Conservation (phyloP, 2,113 vertebrate species). For the Nycticorax nycticorax region DNA sequence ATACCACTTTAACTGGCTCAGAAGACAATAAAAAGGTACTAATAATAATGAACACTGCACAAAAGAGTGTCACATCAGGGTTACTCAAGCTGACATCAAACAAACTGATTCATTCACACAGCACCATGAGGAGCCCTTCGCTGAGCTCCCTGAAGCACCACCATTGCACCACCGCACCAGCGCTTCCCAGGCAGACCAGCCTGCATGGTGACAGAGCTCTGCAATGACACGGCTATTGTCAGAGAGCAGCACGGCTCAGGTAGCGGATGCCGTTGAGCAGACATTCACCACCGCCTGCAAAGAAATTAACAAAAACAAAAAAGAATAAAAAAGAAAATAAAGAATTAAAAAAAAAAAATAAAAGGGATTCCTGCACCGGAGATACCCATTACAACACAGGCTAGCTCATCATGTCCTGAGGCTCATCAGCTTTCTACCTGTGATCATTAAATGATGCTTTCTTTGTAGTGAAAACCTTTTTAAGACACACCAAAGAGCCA, state of each 20-base stretch:
- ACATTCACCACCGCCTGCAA: neutral
- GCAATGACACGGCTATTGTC: neutral
- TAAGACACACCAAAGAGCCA: neutral
- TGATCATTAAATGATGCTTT: neutral
- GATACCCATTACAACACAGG: neutral
- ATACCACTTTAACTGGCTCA: neutral
- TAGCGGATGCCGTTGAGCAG: neutral
- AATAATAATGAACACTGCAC: neutral
- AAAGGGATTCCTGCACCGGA: neutral
- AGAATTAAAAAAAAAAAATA: too few species aligned
- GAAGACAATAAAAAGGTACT: neutral
- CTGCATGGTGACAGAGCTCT: neutral
- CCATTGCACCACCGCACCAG: neutral
- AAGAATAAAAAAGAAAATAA: too few species aligned
- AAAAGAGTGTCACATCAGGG: neutral
- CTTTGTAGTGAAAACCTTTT: neutral
- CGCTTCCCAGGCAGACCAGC: neutral
- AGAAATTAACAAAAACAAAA: too few species aligned
- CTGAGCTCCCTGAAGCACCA: neutral
- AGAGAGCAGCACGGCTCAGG: neutral
- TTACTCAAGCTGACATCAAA: neutral
- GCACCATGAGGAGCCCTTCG: accelerated
- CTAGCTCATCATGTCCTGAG: neutral
- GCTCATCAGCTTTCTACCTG: neutral
- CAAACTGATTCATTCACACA: neutral